Base-by-base conservation (phyloP, 2,113 vertebrate genomes). In the Albula goreensis region DNA sequence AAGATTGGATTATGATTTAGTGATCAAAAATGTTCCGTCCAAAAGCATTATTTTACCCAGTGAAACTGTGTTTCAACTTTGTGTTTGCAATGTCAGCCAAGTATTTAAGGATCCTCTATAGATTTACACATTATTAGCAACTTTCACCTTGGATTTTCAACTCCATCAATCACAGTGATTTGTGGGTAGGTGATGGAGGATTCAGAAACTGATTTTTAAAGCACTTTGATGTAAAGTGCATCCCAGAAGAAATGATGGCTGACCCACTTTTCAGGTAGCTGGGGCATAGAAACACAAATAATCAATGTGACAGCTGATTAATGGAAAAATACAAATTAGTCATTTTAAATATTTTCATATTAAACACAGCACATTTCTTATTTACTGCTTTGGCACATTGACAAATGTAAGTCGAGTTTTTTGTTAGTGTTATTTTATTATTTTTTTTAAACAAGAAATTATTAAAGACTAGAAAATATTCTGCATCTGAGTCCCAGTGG, bases 221-320 rank as follows among this genome's bases (percentile, higher is more conserved):
- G 49, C 41, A 19, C 66, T 70, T 22, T 12, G 49, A 22, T 52
- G 78, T 53, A 83, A 83, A 25, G 17, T 78, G 80, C 25, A 63
- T 80, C 19, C 53, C 79, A 81, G n/a, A 66, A 83, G 63, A 19
- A 78, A 12, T 74, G 60, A 57, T 31, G 66, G 52, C 83, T 82
- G 70, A 22, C 87, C 80, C 82, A 88, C 79, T 88, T 85, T 82
- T 60, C 85, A 88, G 52, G 41, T 88, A 83, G 86, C 56, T 85
- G 74, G 81, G 70, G 56, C 84, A 83, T 83, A 49, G 15, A 22
- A 60, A 83, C 50, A 63, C 53, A 86, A 88, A 86, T 78, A 80
- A 85, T 83, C 48, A 83, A 53, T 78, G n/a, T 80, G 87, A 85
- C 80, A 63, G 81, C 25, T 85, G 80, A 88, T 80, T 53, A 88